These are phyloP conservation scores for Pteronotus mesoamericanus DNA, from an alignment of 2,797 vertebrate genomes.

Conservation along the genomic window DNA sequence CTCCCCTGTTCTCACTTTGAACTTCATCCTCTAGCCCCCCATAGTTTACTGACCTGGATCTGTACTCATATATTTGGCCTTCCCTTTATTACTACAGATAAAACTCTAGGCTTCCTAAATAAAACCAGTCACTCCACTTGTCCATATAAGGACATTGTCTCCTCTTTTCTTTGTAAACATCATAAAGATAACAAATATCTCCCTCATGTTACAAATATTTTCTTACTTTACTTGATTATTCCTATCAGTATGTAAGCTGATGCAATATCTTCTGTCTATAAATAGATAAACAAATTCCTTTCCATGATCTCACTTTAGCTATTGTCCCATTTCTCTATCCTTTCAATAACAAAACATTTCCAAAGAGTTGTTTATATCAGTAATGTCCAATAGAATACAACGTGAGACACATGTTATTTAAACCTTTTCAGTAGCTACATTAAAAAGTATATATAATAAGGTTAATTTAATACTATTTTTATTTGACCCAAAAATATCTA, in stretches of 20 bases:
- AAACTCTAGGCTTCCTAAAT: neutral
- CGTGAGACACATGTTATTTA: neutral
- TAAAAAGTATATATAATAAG: neutral
- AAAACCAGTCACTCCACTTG: neutral
- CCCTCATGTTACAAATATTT: neutral
- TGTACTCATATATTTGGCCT: neutral
- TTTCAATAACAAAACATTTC: slow-evolving; percentile 22
- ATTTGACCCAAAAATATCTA: neutral
- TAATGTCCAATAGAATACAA: neutral
- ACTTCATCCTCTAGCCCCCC: neutral
- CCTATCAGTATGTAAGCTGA: neutral
- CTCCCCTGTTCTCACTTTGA: neutral
- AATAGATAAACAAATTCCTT: neutral
- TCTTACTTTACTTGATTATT: neutral
- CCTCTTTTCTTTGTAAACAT: neutral
- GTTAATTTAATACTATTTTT: neutral
- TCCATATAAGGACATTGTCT: neutral
- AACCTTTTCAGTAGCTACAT: neutral
- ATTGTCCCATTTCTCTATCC: neutral
- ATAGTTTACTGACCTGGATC: neutral
- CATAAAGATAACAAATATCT: neutral
- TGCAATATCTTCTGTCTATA: neutral
- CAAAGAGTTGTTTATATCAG: neutral
- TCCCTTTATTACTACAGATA: neutral
- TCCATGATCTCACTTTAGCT: neutral